Percentiles rank a stretch among this genome's conserved stretches.
These are phyloP conservation scores for Drosophila neocordata DNA, from an alignment of 1,140 invertebrate species.

Conservation along the genomic window DNA sequence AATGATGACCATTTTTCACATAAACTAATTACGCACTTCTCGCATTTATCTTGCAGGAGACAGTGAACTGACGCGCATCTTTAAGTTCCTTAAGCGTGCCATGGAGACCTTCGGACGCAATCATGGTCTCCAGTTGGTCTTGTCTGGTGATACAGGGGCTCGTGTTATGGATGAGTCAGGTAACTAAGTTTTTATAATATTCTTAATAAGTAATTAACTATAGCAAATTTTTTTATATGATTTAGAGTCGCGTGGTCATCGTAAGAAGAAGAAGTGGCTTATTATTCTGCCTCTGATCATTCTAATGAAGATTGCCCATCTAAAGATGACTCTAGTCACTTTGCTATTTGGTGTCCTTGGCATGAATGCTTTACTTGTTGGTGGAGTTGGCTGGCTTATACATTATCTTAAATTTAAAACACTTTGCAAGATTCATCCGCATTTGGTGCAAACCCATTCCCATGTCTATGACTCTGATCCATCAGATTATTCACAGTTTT, in stretches of 20 bases:
- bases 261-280: conserved; percentile 74
- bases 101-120: conserved; percentile 72
- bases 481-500: conserved; percentile 73
- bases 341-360: conserved; percentile 64
- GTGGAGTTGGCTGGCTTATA: conserved; percentile 73
- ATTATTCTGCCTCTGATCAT: conserved; percentile 74
- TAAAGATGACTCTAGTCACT: conserved; percentile 77
- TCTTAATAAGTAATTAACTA: too few species aligned
- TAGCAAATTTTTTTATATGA: too few species aligned
- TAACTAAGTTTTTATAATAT: background rate
- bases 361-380: conserved; percentile 73
- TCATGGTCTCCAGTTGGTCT: conserved; percentile 66
- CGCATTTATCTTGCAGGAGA: conserved; percentile 51
- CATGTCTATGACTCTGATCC: conserved; percentile 80
- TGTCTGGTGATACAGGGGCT: conserved; percentile 61
- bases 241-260: conserved; percentile 48
- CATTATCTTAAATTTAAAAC: conserved; percentile 80
- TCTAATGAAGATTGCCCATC: conserved; percentile 74
- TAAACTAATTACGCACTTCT: conserved; percentile 25
- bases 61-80: conserved; percentile 61
- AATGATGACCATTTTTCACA: conserved; percentile 40
- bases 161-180: conserved; percentile 67
- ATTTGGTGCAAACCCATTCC: conserved; percentile 76
- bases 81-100: conserved; percentile 74
- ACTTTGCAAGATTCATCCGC: conserved; percentile 79